A percentile compares a stretch with the other conserved stretches of the same genome.
These are phyloP conservation scores for Montipora capricornis DNA, from an alignment of 64 coral and sea anemone genomes.

Conservation along the genomic window DNA sequence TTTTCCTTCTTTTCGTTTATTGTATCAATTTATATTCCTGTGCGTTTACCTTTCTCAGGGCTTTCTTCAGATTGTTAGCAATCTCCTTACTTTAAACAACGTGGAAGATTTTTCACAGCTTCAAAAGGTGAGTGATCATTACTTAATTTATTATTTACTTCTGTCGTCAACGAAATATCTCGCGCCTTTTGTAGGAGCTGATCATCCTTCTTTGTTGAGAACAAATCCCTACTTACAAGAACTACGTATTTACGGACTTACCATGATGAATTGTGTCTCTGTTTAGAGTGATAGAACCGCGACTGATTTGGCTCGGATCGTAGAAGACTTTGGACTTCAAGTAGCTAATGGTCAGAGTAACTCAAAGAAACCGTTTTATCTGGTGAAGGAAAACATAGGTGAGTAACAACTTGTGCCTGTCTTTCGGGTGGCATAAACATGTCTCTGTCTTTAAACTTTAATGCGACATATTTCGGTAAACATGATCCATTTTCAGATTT, in stretches of 20 bases:
- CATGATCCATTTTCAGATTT: background rate
- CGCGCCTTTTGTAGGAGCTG: too few species aligned
- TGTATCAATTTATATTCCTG: too few species aligned
- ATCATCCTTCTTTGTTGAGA: background rate
- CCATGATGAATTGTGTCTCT: background rate
- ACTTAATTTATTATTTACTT: too few species aligned
- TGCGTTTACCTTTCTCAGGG: constrained; percentile 18
- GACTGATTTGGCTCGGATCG: constrained; percentile 12
- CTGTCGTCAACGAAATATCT: too few species aligned
- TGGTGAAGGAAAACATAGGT: constrained; percentile 40
- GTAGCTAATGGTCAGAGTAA: constrained; percentile 21
- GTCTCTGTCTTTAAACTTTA: too few species aligned
- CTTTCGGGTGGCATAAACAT: too few species aligned
- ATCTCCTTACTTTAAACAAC: constrained; percentile 58
- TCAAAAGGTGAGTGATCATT: constrained; percentile 29
- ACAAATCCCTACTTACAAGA: background rate
- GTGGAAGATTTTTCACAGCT: constrained; percentile 12
- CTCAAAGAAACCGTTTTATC: background rate
- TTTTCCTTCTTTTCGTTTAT: background rate
- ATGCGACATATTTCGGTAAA: background rate
- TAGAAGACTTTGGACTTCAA: constrained; percentile 53
- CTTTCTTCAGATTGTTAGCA: constrained; percentile 53
- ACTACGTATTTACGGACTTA: too few species aligned
- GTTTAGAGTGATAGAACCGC: constrained; percentile 56
- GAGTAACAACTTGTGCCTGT: background rate